phyloP scores from a whole-genome alignment of 2,113 vertebrate genomes.

The Aythya baeri region DNA sequence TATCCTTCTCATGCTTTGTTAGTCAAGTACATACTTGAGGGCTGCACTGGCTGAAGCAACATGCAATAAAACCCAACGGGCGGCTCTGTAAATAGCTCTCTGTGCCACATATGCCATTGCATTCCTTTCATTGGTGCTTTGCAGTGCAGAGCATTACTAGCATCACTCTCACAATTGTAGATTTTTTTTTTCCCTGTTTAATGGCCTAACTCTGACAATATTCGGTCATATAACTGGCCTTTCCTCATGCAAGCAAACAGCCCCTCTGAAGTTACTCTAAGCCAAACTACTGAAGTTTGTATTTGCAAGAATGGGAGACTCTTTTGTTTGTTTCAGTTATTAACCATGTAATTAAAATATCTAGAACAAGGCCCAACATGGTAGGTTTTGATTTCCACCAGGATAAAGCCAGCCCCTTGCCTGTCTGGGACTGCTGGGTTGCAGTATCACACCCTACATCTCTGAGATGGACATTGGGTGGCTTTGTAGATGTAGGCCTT shows the following conservation, averaged over 20 bases:
- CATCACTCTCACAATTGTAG: background rate
- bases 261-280: background rate
- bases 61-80: background rate
- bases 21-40: background rate
- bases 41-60: background rate
- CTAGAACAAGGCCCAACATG: background rate
- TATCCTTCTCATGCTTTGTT: background rate
- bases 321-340: background rate
- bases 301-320: background rate
- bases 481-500: background rate
- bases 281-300: background rate
- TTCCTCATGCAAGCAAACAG: background rate
- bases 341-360: background rate
- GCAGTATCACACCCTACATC: background rate
- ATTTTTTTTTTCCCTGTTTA: background rate
- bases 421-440: background rate
- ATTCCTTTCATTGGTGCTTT: background rate
- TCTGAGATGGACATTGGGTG: background rate
- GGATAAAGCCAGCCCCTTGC: background rate
- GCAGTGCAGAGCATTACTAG: background rate
- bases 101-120: background rate
- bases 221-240: background rate
- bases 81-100: background rate
- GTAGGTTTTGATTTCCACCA: background rate
- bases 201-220: background rate